Evolutionary conservation across 2,797 vertebrate genomes (phyloP), one percentile per base, ranked within the genome.

Genomic region (Channa striata): DNA sequence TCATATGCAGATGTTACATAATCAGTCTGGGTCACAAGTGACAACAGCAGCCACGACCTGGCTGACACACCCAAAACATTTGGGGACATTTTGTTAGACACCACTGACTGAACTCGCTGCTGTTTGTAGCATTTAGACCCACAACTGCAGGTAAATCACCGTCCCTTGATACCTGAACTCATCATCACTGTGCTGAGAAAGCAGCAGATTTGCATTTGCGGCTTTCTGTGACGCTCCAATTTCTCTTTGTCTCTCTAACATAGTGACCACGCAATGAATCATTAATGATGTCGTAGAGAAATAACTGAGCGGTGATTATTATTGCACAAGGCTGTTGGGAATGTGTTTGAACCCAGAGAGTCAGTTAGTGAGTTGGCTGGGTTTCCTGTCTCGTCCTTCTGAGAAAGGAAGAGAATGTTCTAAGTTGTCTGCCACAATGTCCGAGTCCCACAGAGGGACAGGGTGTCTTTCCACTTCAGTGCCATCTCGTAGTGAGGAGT

Each of bases 301-400:
- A 75, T 52, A 74, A 82, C 80, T 60, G 69, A 69, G 70, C 40
- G 51, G 53, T 64, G 72, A 74, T 72, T 77, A 74, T 87, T 85
- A 86, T 89, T 89, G 85, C 86, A 84, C 72, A 77, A 65, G 81
- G 66, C 56, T 63, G 37, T 33, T 44, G 76, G 68, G 58, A 78
- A 74, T 68, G 50, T 66, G 43, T 59, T 50, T 10, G 52, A 70
- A 81, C 60, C 72, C 62, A 62, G 70, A 34, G 61, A 77, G 66
- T 69, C 33, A 64, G 47, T 74, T 43, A 64, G 25, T 37, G 40
- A 71, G 66, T 49, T 71, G 68, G 61, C 54, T 40, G 33, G 44
- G 46, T 57, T 64, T 34, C 53, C 62, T 23, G 48, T 75, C 77
- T 72, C 6, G 25, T 6, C 78, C 72, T 77, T 72, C 72, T 74